Evolutionary conservation across 2,797 vertebrate genomes (phyloP).

Genomic region (Ammospiza maritima): DNA sequence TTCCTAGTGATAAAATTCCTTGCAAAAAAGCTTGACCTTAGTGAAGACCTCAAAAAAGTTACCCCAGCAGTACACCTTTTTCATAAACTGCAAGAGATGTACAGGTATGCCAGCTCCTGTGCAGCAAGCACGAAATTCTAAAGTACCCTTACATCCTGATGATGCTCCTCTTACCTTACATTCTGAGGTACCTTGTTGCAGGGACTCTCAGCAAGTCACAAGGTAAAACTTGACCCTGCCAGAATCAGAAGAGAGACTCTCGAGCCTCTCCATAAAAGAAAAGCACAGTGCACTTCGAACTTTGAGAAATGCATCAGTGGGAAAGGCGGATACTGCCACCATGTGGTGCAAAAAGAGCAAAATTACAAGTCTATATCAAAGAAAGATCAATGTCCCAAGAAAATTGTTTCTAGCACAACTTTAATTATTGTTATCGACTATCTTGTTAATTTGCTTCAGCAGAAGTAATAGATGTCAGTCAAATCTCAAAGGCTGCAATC

Average conservation of each 20-base stretch:
- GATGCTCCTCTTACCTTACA: background rate
- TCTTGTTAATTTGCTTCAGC: background rate
- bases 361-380: background rate
- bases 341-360: conserved; percentile 42
- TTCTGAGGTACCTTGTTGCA: background rate
- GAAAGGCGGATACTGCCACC: conserved; percentile 68
- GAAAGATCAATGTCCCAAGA: background rate
- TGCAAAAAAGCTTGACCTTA: background rate
- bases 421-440: background rate
- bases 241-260: background rate
- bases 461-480: background rate
- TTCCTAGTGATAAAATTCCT: background rate
- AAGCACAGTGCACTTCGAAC: background rate
- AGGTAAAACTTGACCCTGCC: background rate
- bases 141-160: background rate
- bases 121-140: background rate
- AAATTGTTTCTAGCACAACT: background rate
- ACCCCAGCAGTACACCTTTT: background rate
- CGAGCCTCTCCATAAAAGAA: background rate
- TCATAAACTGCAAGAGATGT: background rate
- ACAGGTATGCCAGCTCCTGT: background rate
- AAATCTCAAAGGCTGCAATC: background rate
- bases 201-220: background rate
- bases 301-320: background rate
- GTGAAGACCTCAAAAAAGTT: background rate